Base-by-base conservation (phyloP, 2,113 vertebrate genomes). In the Casuarius casuarius region DNA sequence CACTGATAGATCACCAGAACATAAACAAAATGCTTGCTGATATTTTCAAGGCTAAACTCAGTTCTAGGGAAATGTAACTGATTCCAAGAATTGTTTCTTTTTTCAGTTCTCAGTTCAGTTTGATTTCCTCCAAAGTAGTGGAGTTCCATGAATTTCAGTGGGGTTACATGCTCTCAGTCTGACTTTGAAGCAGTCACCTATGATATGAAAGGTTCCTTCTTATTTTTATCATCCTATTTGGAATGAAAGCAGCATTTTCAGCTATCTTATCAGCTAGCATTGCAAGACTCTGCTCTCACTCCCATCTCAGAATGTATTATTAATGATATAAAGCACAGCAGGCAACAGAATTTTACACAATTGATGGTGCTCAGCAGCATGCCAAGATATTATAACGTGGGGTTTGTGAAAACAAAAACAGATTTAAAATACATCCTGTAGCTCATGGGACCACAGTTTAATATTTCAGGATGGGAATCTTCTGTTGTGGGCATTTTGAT, bases 271-370 rank as follows among this genome's bases (percentile, higher is more conserved):
- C 87, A 94, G 94, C 85, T 87, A 94, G 67, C 52, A 71, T 75
- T 94, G 87, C 84, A 95, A 86, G 87, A 59, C 56, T 92, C 67
- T 79, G 73, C 67, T 96, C 94, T 94, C 67, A 76, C 80, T 96
- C 77, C 81, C 77, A 46, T 95, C 80, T 89, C 35, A 91, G 84
- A 59, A 95, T 97, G 49, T 92, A 95, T 97, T 97, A 97, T 97
- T 97, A 95, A 97, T 97, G 94, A 96, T 25, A 70, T 75, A 92
- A 90, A 87, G 91, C 88, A 78, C 31, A 91, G 71, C 90, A 95
- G 74, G 93, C 95, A 96, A 92, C 52, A 90, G 78, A 91, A 85
- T 95, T 96, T 97, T 96, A 91, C 89, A 96, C 92, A 96, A 89
- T 89, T 95, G 84, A 95, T 96, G 84, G 74, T 66, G 80, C 84